phyloP scores from a whole-genome alignment of 2,797 vertebrate genomes.

The Meda fulgida region DNA sequence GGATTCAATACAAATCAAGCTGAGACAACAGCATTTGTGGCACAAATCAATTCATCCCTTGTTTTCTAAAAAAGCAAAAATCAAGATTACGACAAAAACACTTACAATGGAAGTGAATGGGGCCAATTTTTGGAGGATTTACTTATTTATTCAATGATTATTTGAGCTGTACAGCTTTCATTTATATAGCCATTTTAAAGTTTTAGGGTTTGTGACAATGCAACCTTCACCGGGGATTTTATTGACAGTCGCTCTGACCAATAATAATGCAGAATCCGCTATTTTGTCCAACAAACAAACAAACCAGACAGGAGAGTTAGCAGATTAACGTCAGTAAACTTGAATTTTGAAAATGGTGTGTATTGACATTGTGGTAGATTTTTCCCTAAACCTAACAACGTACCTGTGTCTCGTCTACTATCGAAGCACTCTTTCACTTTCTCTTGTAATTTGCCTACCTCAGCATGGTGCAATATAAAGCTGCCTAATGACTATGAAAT shows the following conservation, averaged over 20 bases:
- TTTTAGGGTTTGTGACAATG: too few relatives aligned
- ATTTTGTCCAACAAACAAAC: background rate
- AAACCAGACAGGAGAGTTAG: background rate
- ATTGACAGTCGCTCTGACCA: background rate
- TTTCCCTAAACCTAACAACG: too few relatives aligned
- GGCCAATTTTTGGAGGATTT: background rate
- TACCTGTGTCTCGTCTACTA: too few relatives aligned
- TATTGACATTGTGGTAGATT: background rate
- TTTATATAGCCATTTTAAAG: too few relatives aligned
- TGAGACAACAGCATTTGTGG: background rate
- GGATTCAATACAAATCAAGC: background rate
- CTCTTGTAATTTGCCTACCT: conserved; percentile 44
- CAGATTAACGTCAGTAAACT: too few relatives aligned
- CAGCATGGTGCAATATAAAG: conserved; percentile 47
- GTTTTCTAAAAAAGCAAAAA: background rate
- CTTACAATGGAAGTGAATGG: background rate
- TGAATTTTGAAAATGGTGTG: too few relatives aligned
- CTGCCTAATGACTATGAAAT: conserved; percentile 57
- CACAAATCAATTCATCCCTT: background rate
- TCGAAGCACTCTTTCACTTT: conserved; percentile 16
- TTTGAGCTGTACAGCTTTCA: too few relatives aligned
- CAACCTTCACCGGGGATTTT: too few relatives aligned
- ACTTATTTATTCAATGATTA: too few relatives aligned
- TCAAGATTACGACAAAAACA: background rate
- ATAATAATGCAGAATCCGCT: background rate